Evolutionary conservation across 2,888 invertebrate genomes (phyloP).

Genomic region (Dione vanillae): DNA sequence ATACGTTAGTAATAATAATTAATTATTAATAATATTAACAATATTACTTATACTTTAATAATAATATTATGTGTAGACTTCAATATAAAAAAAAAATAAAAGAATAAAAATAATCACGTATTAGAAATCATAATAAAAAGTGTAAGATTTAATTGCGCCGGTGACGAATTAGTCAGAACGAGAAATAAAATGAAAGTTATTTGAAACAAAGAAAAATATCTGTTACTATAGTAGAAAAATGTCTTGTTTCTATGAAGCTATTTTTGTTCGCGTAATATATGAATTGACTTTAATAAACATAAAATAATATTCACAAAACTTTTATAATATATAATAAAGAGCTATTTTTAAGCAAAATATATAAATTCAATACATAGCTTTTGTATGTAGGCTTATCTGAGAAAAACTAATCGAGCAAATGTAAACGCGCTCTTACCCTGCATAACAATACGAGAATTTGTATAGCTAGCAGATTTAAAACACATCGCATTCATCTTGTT

Average conservation of each 20-base stretch:
- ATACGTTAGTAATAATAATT: not conserved
- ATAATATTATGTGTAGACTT: too few species aligned
- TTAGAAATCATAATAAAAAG: too few species aligned
- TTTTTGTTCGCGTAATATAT: too few species aligned
- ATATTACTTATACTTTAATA: too few species aligned
- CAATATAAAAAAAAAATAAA: constrained; percentile 26
- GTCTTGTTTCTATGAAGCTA: too few species aligned
- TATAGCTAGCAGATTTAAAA: constrained; percentile 74
- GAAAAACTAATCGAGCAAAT: constrained; percentile 29
- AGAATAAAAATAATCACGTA: not conserved
- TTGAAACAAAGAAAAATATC: constrained; percentile 55
- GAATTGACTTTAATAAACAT: too few species aligned
- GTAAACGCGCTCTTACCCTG: constrained; percentile 48
- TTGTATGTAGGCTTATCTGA: not conserved
- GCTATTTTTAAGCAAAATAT: too few species aligned
- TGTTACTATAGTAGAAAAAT: constrained; percentile 61
- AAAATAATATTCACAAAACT: too few species aligned
- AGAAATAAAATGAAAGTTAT: constrained; percentile 48
- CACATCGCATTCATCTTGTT: constrained; percentile 72
- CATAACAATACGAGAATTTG: constrained; percentile 69
- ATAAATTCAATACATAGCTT: too few species aligned
- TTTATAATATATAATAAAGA: too few species aligned
- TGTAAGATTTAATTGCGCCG: constrained; percentile 35
- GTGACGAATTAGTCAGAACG: constrained; percentile 42
- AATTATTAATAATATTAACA: too few species aligned